Conservation (phyloP, 2,888 invertebrate genomes). For the Lasioglossum leucozonium region DNA sequence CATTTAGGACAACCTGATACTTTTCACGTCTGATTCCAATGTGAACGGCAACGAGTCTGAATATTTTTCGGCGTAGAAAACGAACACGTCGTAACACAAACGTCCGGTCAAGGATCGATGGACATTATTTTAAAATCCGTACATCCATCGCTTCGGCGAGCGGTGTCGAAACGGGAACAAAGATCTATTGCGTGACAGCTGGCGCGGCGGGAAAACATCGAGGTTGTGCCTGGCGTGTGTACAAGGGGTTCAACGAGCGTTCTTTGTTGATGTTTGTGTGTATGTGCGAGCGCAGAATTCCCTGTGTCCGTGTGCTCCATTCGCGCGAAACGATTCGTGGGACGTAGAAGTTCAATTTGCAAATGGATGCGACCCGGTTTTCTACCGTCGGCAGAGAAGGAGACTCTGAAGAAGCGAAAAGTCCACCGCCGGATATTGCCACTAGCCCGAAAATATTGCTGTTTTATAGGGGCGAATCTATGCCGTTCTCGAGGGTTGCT, state of each 20-base stretch:
- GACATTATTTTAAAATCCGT: slow-evolving; percentile 35
- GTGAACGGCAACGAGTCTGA: too few species aligned
- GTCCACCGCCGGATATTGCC: slow-evolving; percentile 8
- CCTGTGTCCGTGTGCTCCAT: slow-evolving; percentile 21
- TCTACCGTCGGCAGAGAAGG: slow-evolving; percentile 12
- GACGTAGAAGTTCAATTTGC: slow-evolving; percentile 61
- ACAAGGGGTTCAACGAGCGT: background rate
- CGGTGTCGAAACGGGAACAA: slow-evolving; percentile 22
- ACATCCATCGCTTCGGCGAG: background rate
- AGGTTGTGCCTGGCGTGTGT: background rate
- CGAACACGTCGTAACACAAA: background rate
- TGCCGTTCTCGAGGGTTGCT: background rate
- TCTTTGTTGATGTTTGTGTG: background rate
- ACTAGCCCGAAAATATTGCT: slow-evolving; percentile 25
- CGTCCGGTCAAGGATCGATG: slow-evolving; percentile 25
- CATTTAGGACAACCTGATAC: too few species aligned
- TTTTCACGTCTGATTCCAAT: background rate
- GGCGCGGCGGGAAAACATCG: slow-evolving; percentile 18
- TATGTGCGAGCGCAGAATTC: background rate
- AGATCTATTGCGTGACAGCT: slow-evolving; percentile 46
- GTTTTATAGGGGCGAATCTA: slow-evolving; percentile 3
- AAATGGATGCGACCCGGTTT: slow-evolving; percentile 58
- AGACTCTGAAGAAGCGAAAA: background rate
- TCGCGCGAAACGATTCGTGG: slow-evolving; percentile 31
- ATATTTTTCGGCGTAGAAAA: background rate